Conservation (phyloP, 2,888 invertebrate genomes). For the Leptinotarsa tumamoca region DNA sequence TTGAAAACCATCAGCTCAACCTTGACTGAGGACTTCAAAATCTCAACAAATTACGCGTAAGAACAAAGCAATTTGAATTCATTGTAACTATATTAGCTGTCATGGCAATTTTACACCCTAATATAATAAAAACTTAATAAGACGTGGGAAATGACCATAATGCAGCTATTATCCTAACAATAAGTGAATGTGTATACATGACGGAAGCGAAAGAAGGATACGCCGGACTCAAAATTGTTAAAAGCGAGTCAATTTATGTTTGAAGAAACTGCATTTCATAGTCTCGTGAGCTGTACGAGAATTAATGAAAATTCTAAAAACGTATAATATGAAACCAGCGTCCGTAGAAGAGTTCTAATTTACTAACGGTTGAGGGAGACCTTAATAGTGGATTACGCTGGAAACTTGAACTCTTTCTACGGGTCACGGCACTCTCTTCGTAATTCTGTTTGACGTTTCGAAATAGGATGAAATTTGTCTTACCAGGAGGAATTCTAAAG, state of each 20-base stretch:
- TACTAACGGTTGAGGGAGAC: constrained; percentile 14
- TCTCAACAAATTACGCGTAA: neutral
- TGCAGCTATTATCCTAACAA: constrained; percentile 20
- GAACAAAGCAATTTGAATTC: constrained; percentile 9
- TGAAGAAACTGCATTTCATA: constrained; percentile 5
- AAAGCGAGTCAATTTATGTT: constrained; percentile 4
- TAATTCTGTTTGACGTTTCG: constrained; percentile 1
- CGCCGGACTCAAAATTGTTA: constrained; percentile 7
- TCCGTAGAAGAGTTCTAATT: constrained; percentile 18
- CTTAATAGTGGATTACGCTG: constrained; percentile 3
- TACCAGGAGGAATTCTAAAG: neutral
- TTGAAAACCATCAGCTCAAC: neutral
- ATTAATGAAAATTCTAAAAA: constrained; percentile 19
- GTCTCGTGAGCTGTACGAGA: neutral
- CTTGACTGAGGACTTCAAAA: neutral
- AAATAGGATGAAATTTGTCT: neutral
- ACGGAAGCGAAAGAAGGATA: constrained; percentile 22
- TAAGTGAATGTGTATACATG: constrained; percentile 13
- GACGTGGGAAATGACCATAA: constrained; percentile 19
- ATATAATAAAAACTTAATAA: neutral
- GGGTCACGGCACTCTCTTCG: constrained; percentile 1
- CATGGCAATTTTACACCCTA: constrained; percentile 6
- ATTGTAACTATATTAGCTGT: neutral
- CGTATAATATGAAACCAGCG: constrained; percentile 23
- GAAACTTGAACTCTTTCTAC: constrained; percentile 12